Conservation (phyloP, 2,888 invertebrate species). For the Drosophila setosimentum region DNA sequence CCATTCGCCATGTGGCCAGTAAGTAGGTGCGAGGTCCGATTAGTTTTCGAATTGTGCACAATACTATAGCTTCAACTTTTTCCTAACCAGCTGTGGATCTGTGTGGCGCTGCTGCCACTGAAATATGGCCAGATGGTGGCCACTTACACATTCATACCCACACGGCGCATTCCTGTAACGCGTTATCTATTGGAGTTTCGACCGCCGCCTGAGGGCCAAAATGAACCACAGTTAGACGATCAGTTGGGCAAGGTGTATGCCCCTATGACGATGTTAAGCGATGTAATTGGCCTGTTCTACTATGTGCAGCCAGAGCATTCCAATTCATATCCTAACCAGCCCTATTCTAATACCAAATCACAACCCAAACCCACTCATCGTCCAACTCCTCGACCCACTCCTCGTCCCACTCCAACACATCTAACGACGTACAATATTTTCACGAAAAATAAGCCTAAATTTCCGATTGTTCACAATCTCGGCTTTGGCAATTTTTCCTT, state of each 20-base stretch:
- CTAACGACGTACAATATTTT: conserved; percentile 10
- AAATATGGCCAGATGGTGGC: conserved; percentile 28
- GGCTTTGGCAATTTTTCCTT: conserved; percentile 64
- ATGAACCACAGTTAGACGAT: neutral
- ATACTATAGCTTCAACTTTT: neutral
- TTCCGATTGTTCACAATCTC: conserved; percentile 32
- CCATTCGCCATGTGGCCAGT: conserved; percentile 47
- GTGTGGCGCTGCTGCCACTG: conserved; percentile 13
- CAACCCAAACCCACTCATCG: neutral
- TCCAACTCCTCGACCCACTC: neutral
- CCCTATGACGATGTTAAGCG: conserved; percentile 16
- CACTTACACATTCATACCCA: conserved; percentile 23
- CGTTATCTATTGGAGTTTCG: neutral
- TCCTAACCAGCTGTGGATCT: conserved; percentile 4
- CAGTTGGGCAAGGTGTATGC: conserved; percentile 17
- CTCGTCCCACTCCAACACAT: neutral
- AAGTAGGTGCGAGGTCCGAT: conserved; percentile 27
- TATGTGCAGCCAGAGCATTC: conserved; percentile 27
- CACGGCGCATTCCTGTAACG: neutral
- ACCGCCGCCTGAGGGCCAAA: neutral
- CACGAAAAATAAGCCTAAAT: conserved; percentile 49
- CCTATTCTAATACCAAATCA: neutral
- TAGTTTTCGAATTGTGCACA: neutral
- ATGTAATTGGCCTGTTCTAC: conserved; percentile 29
- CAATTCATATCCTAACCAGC: neutral